Evolutionary conservation across 2,113 vertebrate species (phyloP), one percentile per base, ranked within the genome.

Genomic region (Gallinago paraguaiae): DNA sequence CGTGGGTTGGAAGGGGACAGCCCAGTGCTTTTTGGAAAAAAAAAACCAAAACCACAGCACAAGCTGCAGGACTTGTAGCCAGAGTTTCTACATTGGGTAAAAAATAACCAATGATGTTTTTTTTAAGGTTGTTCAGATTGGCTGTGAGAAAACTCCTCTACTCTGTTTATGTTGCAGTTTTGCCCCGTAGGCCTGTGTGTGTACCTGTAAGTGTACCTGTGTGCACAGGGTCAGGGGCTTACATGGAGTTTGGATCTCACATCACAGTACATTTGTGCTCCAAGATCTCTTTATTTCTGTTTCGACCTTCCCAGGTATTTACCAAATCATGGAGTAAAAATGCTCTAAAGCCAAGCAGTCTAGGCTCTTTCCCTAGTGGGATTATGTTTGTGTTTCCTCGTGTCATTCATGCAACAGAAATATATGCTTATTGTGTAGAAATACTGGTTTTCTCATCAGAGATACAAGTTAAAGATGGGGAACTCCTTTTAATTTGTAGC

Each of bases 401-500:
- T 75, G 80, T 71, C 82, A 68, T 61, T 76, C 28, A 13, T 22
- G 6, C 69, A 53, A 37, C 27, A 68, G 74, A 74, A 93, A 57
- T 59, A 67, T 1, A 6, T 17, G 50, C 51, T 71, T 78, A 35
- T 39, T 48, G 16, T 71, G 50, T 87, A 45, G 64, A 82, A 86
- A 64, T 83, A 28, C 50, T 61, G 53, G 41, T 78, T 92, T 95
- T 91, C 46, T 88, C 51, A 45, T 78, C 67, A 90, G 54, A 57
- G 59, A 59, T 83, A 31, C 0, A 3, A 67, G 63, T 50, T 75
- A 70, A 78, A 82, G 59, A 87, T 70, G 46, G 64, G 59, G 48
- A 93, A 54, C 57, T 93, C 39, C 10, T 86, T 87, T 87, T 86
- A 88, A 84, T 92, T 82, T 82, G 54, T 59, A 84, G 57, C 41